Evolutionary conservation across 2,113 vertebrate species (phyloP).

Genomic region (Syngnathus typhle): DNA sequence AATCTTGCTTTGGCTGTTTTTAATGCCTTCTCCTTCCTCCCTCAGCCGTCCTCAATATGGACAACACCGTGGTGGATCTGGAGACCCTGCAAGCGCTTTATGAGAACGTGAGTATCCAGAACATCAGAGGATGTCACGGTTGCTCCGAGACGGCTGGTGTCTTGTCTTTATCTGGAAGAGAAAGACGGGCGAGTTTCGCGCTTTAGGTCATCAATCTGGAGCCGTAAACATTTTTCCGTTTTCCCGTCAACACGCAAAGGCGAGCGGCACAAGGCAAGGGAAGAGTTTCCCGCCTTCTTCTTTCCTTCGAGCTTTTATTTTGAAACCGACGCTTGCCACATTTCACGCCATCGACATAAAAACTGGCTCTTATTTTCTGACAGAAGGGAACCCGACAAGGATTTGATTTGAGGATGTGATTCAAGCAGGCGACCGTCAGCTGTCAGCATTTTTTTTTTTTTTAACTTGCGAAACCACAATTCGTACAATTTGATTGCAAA

Average conservation of each 20-base stretch:
- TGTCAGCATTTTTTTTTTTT: constrained; percentile 35
- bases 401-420: constrained; percentile 8
- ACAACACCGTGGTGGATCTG: constrained; percentile 90
- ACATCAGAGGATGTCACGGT: background rate
- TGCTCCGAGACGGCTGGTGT: background rate
- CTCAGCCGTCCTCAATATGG: constrained; percentile 92
- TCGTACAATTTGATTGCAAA: constrained; percentile 6
- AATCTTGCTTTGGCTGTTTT: constrained; percentile 5
- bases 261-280: constrained; percentile 39
- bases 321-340: constrained; percentile 41
- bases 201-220: constrained; percentile 34
- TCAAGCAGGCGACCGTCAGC: constrained; percentile 29
- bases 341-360: constrained; percentile 47
- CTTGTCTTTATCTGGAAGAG: constrained; percentile 12
- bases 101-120: constrained; percentile 87
- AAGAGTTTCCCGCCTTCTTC: constrained; percentile 17
- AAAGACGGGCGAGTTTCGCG: constrained; percentile 17
- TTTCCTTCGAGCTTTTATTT: constrained; percentile 48
- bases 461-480: constrained; percentile 16
- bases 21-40: constrained; percentile 26
- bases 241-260: constrained; percentile 38
- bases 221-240: constrained; percentile 15
- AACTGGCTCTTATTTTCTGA: constrained; percentile 52
- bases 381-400: constrained; percentile 35
- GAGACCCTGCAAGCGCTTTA: constrained; percentile 96